Evolutionary conservation across 1,140 invertebrate species (phyloP).

Genomic region (Octopus sinensis): DNA sequence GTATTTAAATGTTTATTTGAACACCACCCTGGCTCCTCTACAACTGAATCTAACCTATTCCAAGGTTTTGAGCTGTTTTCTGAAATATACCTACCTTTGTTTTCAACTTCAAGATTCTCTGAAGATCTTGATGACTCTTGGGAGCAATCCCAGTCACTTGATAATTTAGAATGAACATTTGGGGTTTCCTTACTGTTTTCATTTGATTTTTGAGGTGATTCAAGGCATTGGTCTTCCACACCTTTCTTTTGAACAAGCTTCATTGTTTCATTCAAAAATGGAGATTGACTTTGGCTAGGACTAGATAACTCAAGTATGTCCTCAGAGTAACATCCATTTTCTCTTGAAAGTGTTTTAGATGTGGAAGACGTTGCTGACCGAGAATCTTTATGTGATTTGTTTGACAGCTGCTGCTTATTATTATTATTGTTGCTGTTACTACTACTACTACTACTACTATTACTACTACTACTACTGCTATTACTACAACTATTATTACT

Average conservation of each 20-base stretch:
- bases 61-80: conserved; percentile 6
- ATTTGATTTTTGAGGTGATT: neutral
- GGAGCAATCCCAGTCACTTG: conserved; percentile 3
- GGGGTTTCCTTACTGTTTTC: neutral
- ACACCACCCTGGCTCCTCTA: neutral
- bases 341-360: neutral
- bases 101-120: neutral
- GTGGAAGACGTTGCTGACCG: conserved; percentile 13
- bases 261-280: neutral
- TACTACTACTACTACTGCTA: neutral
- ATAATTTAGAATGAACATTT: neutral
- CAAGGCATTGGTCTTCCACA: neutral
- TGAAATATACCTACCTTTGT: conserved; percentile 1
- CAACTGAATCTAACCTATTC: neutral
- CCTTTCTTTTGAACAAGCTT: neutral
- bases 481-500: neutral
- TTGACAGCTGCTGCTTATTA: neutral
- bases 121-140: neutral
- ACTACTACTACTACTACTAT: neutral
- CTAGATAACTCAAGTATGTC: neutral
- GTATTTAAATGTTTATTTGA: neutral
- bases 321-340: conserved; percentile 2
- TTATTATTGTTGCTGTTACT: neutral
- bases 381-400: conserved; percentile 6
- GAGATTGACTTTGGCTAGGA: neutral